Evolutionary conservation across 2,113 vertebrate species (phyloP).

Genomic region (Mesoclemmys tuberculata): DNA sequence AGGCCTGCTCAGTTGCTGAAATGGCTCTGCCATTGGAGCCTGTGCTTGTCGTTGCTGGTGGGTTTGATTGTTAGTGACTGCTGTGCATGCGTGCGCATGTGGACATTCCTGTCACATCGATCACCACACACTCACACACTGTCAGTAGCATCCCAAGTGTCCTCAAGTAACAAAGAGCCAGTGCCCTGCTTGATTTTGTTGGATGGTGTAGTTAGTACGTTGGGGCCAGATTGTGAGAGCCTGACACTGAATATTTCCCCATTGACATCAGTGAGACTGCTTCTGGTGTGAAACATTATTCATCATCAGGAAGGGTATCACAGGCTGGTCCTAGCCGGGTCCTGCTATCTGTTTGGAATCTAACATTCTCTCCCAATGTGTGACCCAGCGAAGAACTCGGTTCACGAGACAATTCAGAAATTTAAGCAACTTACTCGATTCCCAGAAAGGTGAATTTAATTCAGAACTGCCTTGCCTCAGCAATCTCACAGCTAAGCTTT

Average conservation of each 20-base stretch:
- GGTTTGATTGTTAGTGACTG: not conserved
- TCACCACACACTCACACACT: too few species aligned
- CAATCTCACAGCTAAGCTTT: not conserved
- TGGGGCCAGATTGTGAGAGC: too few species aligned
- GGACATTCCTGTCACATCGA: too few species aligned
- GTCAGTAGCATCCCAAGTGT: not conserved
- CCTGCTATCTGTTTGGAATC: not conserved
- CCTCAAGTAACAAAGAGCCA: too few species aligned
- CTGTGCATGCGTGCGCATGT: too few species aligned
- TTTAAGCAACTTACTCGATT: not conserved
- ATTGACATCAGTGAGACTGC: too few species aligned
- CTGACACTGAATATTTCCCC: too few species aligned
- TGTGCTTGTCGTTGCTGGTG: not conserved
- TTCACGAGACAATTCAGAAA: not conserved
- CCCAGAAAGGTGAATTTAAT: constrained; percentile 23
- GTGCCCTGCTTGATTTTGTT: too few species aligned
- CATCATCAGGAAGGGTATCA: not conserved
- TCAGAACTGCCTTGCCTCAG: not conserved
- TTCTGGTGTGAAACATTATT: too few species aligned
- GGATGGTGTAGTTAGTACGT: too few species aligned
- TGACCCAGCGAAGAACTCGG: not conserved
- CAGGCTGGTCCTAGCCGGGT: not conserved
- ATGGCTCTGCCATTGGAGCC: too few species aligned
- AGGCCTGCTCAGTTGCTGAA: too few species aligned
- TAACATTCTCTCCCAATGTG: not conserved